A percentile compares a stretch with the other conserved stretches of the same genome.
Evolutionary conservation across 2,797 vertebrate species (phyloP).

Genomic region (Propithecus perrieri): DNA sequence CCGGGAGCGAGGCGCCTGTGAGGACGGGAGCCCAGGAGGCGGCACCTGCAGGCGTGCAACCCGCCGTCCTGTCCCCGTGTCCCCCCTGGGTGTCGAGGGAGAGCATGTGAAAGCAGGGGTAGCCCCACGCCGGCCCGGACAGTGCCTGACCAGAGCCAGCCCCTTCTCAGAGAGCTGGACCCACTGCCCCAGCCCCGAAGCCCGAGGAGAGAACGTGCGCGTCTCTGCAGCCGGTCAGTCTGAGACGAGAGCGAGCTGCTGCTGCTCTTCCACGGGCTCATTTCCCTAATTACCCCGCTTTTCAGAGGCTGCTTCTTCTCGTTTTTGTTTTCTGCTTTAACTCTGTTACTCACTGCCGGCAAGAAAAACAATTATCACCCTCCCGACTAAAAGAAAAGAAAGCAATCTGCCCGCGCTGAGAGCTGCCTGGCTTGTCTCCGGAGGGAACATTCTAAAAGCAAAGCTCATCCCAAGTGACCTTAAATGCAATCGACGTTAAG

Average conservation of each 20-base stretch:
- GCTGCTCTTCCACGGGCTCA: background rate
- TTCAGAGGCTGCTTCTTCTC: background rate
- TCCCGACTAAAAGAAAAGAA: background rate
- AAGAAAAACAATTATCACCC: slow-evolving; percentile 53
- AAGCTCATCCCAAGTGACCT: background rate
- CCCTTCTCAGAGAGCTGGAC: background rate
- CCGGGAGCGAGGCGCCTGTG: background rate
- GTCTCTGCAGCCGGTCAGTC: slow-evolving; percentile 15
- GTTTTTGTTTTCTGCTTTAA: background rate
- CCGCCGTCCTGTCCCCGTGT: background rate
- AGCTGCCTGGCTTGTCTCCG: background rate
- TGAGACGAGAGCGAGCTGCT: slow-evolving; percentile 30
- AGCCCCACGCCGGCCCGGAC: background rate
- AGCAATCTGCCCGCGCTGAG: background rate
- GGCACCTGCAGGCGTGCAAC: background rate
- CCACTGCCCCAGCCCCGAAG: background rate
- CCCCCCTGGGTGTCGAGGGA: background rate
- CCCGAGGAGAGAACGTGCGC: background rate
- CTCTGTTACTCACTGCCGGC: slow-evolving; percentile 20
- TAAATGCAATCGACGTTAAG: background rate
- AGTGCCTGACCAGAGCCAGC: background rate
- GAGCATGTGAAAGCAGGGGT: background rate
- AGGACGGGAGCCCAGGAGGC: rapidly evolving
- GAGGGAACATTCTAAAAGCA: background rate
- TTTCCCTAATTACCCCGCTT: slow-evolving; percentile 50